Evolutionary conservation across 2,888 invertebrate species (phyloP).

Genomic region (Teinopalpus imperialis): DNA sequence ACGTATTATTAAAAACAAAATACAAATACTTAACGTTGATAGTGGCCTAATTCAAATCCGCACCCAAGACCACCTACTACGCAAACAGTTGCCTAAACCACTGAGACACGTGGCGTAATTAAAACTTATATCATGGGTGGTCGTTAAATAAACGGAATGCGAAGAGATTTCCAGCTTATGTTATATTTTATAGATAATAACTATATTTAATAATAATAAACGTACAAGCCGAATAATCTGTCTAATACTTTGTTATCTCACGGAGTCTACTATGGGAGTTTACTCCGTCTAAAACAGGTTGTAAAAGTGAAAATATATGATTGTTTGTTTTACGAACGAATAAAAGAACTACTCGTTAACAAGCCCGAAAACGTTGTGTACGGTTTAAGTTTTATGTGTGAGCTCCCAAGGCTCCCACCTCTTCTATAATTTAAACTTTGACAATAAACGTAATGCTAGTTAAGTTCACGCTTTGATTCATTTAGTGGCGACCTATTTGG

Average conservation of each 20-base stretch:
- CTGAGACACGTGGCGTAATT: too few species aligned
- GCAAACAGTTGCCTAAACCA: too few species aligned
- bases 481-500: constrained; percentile 28
- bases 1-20: too few species aligned
- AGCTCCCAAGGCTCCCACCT: constrained; percentile 13
- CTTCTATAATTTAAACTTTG: constrained; percentile 25
- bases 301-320: constrained; percentile 47
- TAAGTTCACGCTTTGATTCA: constrained; percentile 28
- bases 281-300: constrained; percentile 40
- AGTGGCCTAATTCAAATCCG: too few species aligned
- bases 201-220: constrained; percentile 19
- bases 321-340: constrained; percentile 41
- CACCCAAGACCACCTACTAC: too few species aligned
- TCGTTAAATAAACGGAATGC: background rate
- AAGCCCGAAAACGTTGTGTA: constrained; percentile 30
- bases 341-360: constrained; percentile 40
- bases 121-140: too few species aligned
- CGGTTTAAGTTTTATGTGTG: constrained; percentile 16
- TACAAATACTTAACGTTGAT: too few species aligned
- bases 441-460: constrained; percentile 26
- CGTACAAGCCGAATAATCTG: background rate
- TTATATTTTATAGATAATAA: constrained; percentile 10
- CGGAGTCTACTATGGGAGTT: constrained; percentile 31
- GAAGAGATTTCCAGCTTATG: constrained; percentile 10
- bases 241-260: constrained; percentile 25